Percentiles rank a stretch among this genome's conserved stretches.
Conservation (phyloP, 2,797 vertebrate genomes). For the Channallabes apus region DNA sequence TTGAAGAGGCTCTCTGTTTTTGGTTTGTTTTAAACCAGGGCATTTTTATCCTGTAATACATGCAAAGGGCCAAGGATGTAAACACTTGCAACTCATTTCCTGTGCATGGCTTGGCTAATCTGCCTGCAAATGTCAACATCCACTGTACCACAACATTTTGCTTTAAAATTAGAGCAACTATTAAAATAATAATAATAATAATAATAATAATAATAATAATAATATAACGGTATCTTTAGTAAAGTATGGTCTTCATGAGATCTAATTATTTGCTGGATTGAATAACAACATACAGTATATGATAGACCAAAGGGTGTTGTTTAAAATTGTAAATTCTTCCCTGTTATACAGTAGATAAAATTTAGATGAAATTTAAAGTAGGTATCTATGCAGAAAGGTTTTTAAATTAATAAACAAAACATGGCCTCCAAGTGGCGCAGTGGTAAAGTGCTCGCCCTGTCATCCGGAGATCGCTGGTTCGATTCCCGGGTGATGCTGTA, state of each 20-base stretch:
- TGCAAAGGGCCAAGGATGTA: neutral
- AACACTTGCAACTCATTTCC: neutral
- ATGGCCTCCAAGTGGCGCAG: no score
- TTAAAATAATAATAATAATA: no score
- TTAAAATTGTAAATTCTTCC: neutral
- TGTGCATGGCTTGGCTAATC: conserved; percentile 1
- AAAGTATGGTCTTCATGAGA: neutral
- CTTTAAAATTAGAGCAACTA: neutral
- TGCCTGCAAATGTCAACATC: neutral
- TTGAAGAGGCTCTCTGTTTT: conserved; percentile 3
- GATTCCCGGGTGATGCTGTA: no score
- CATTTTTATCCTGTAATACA: neutral
- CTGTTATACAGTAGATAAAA: neutral
- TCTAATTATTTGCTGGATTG: neutral
- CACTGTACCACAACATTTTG: neutral
- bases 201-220: no score
- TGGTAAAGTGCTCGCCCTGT: no score
- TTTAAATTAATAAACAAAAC: neutral
- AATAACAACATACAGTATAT: neutral
- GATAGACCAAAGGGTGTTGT: neutral
- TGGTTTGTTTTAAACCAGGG: neutral
- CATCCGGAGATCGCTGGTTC: no score
- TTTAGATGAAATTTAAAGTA: neutral
- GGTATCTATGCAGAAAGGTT: neutral
- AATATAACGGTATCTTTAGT: neutral